Conservation (phyloP, 2,888 invertebrate species). For the Cryptops parisi region DNA sequence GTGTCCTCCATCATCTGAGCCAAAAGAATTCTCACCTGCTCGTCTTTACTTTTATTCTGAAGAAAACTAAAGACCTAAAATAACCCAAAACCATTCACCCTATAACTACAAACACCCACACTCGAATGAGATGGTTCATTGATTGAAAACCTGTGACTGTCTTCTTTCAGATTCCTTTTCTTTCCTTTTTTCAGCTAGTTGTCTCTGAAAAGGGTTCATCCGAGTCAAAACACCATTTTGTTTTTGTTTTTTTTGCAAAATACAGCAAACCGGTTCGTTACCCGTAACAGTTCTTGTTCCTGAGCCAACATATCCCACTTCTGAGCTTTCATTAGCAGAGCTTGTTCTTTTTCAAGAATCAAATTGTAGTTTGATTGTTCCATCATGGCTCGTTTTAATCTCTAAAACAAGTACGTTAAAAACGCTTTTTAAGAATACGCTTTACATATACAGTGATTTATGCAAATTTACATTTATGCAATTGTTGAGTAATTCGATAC, state of each 20-base stretch:
- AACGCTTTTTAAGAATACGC: too few species aligned
- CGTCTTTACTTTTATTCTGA: background rate
- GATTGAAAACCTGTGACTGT: background rate
- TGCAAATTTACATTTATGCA: too few species aligned
- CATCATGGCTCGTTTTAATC: background rate
- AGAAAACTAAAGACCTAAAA: too few species aligned
- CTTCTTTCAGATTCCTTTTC: background rate
- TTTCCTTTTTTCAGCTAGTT: background rate
- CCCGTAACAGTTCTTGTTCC: background rate
- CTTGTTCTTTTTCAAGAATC: background rate
- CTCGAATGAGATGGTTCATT: too few species aligned
- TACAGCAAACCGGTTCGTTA: too few species aligned
- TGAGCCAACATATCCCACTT: background rate
- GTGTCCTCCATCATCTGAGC: background rate
- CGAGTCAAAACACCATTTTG: background rate
- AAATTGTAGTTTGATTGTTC: background rate
- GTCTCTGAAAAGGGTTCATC: background rate
- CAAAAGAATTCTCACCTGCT: background rate
- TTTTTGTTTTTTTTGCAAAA: too few species aligned
- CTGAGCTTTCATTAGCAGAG: background rate
- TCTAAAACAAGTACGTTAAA: too few species aligned
- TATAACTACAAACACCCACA: too few species aligned
- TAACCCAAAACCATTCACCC: too few species aligned
- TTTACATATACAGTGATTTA: too few species aligned
- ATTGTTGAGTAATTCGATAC: too few species aligned